Evolutionary conservation across 1,140 invertebrate species (phyloP), one percentile per base, ranked within the genome.

Genomic region (Telenomus remus): DNA sequence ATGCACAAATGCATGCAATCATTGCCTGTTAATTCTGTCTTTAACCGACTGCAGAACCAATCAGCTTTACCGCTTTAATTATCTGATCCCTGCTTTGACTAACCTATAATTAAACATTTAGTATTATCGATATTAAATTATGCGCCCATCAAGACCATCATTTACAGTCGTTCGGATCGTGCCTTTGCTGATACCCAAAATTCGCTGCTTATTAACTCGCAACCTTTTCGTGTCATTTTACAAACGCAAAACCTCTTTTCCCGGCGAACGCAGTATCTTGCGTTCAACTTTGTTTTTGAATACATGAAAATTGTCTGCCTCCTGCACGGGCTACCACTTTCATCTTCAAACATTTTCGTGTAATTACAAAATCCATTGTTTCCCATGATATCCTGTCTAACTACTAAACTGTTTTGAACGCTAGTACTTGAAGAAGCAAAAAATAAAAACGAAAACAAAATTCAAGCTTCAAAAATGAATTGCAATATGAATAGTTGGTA

Each of bases 41-140:
- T 72, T 63, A 77, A 72, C 74, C 61, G 53, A 72, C 74, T 77
- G 57, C 74, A 57, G 54, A 71, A 71, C 65, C 72, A 69, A 69
- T 76, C 72, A 64, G 65, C 72, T 69, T 76, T 76, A 69, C 65
- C 60, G 64, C 72, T 69, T 69, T 69, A 65, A 76, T 76, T 76
- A 76, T 76, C 64, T 76, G 65, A 70, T 76, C 59, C 59, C 61
- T 70, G 66, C 66, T 76, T 76, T 76, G 73, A 76, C 61, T 70
- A 76, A 70, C 60, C 66, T 76, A 69, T 76, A 66, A 76, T 70
- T 76, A 60, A 71, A 66, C 65, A 71, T 66, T 63, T 63, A 76
- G 61, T 54, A 72, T 77, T 77, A 76, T 76, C 72, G 72, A 69
- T 75, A 75, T 75, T 75, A 75, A 75, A 75, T 75, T 75, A 75